Conservation (phyloP, 2,888 invertebrate genomes). For the Phymatocera aterrima region DNA sequence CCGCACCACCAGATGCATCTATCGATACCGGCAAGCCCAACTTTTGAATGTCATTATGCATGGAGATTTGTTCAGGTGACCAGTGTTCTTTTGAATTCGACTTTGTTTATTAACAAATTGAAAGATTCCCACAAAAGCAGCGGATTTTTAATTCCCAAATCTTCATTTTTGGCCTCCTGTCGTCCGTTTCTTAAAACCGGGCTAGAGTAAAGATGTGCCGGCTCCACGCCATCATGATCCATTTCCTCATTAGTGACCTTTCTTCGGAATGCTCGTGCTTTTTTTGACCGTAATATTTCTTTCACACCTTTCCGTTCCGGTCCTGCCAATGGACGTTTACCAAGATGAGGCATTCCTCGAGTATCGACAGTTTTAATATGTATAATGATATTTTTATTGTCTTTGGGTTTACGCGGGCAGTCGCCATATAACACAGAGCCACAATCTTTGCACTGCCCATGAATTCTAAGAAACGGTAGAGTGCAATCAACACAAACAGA, state of each 20-base stretch:
- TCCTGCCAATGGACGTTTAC: constrained; percentile 10
- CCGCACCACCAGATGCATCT: not conserved
- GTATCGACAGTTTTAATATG: not conserved
- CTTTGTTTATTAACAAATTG: not conserved
- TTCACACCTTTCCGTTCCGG: not conserved
- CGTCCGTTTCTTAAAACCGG: not conserved
- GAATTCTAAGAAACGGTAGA: not conserved
- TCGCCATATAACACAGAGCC: not conserved
- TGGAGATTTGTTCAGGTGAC: constrained; percentile 20
- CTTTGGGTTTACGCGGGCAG: not conserved
- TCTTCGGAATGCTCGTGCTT: constrained; percentile 3
- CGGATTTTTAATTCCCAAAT: not conserved
- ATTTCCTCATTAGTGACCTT: constrained; percentile 15
- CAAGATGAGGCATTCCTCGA: constrained; percentile 11
- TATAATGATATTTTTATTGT: not conserved
- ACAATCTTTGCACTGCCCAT: constrained; percentile 11
- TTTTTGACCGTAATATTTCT: not conserved
- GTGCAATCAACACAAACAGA: not conserved
- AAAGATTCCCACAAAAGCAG: constrained; percentile 11
- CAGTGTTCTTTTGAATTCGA: constrained; percentile 22
- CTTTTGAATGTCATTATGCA: constrained; percentile 21
- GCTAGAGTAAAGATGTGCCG: not conserved
- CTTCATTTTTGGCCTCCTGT: constrained; percentile 21
- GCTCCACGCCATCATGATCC: constrained; percentile 13
- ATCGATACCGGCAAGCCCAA: constrained; percentile 11